Conservation (phyloP, 2,113 vertebrate species). For the Osmerus mordax region DNA sequence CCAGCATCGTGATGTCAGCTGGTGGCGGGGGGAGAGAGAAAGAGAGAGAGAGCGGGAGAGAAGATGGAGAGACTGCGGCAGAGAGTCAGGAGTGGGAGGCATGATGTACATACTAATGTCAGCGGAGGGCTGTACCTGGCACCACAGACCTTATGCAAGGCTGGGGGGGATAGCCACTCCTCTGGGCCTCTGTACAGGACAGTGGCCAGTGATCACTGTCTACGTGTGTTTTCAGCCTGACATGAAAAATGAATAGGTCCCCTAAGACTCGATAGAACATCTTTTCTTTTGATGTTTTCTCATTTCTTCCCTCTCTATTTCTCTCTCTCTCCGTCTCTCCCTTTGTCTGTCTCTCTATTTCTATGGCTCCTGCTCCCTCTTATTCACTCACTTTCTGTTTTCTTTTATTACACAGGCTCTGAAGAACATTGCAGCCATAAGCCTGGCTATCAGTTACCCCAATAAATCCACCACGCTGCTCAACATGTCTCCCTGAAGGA, state of each 20-base stretch:
- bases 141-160: not conserved
- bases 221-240: not conserved
- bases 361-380: conserved; percentile 5
- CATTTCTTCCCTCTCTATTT: conserved; percentile 8
- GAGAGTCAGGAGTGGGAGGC: no score
- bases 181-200: not conserved
- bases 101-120: no score
- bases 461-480: conserved; percentile 94
- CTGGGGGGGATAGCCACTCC: no score
- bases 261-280: not conserved
- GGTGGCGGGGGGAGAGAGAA: conserved; percentile 48
- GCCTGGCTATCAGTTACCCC: conserved; percentile 95
- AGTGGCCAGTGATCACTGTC: not conserved
- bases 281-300: not conserved
- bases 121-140: not conserved
- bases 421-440: conserved; percentile 97
- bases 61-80: no score
- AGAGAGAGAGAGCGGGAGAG: not conserved
- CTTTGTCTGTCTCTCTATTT: conserved; percentile 5
- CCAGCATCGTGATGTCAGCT: conserved; percentile 28
- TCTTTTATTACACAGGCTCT: conserved; percentile 79
- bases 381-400: not conserved
- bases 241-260: conserved; percentile 10
- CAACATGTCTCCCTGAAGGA: conserved; percentile 76
- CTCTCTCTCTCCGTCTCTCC: not conserved